These are phyloP conservation scores for Cotesia vestalis DNA, from an alignment of 1,140 invertebrate species.

Conservation along the genomic window DNA sequence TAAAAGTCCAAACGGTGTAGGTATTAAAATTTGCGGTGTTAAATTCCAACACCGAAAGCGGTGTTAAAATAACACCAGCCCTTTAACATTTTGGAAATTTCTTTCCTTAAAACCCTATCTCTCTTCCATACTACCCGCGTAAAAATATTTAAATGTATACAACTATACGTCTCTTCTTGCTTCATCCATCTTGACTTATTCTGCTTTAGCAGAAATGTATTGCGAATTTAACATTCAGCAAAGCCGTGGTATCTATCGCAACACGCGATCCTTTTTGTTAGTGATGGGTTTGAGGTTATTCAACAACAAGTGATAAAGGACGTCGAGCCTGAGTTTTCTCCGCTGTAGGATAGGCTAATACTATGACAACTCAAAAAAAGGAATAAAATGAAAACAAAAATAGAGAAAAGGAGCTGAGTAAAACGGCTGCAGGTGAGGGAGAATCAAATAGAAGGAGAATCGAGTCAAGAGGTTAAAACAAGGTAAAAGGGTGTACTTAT, in stretches of 20 bases:
- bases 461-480: not conserved
- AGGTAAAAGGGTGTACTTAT: conserved; percentile 14
- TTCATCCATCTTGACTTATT: conserved; percentile 56
- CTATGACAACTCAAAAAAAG: conserved; percentile 12
- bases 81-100: no score
- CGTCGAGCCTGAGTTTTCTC: conserved; percentile 36
- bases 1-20: no score
- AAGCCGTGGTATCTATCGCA: conserved; percentile 59
- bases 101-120: no score
- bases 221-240: conserved; percentile 65
- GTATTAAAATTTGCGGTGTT: no score
- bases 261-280: conserved; percentile 56
- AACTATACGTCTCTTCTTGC: not conserved
- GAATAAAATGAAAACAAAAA: conserved; percentile 28
- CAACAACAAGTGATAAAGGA: conserved; percentile 51
- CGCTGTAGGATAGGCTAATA: conserved; percentile 2
- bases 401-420: conserved; percentile 22
- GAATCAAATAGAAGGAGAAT: not conserved
- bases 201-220: conserved; percentile 63
- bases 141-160: not conserved
- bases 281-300: conserved; percentile 27
- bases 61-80: no score
- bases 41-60: no score
- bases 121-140: no score
- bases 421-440: not conserved